A percentile compares a stretch with the other conserved stretches of the same genome.
These are phyloP conservation scores for Nephotettix cincticeps DNA, from an alignment of 1,140 invertebrate species.

Conservation along the genomic window DNA sequence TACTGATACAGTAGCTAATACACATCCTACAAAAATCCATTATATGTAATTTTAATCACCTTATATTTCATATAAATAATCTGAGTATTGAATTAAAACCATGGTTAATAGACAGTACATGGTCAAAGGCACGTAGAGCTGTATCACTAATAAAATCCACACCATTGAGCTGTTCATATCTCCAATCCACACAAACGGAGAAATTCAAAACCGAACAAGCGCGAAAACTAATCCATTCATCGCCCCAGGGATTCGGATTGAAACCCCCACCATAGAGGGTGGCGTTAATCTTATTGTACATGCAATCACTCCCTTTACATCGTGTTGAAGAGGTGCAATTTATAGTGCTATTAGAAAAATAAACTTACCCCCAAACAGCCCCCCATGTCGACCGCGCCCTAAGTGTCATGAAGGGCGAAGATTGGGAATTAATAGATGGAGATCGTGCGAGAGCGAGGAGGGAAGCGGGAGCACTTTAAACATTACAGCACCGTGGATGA, in stretches of 20 bases:
- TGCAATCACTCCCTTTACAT: not conserved
- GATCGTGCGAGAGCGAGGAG: not conserved
- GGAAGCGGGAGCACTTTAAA: not conserved
- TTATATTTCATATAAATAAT: too few relatives aligned
- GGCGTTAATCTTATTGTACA: not conserved
- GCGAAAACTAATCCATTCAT: not conserved
- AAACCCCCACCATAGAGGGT: too few relatives aligned
- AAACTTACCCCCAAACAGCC: not conserved
- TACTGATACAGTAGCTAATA: too few relatives aligned
- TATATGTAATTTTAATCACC: too few relatives aligned
- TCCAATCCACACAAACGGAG: too few relatives aligned
- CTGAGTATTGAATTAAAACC: too few relatives aligned
- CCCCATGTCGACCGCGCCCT: not conserved
- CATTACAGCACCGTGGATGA: not conserved
- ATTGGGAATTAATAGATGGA: slow-evolving; percentile 18
- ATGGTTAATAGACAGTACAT: too few relatives aligned
- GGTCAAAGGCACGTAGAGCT: too few relatives aligned
- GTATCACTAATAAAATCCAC: too few relatives aligned
- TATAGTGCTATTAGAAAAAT: slow-evolving; percentile 20
- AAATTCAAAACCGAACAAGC: not conserved
- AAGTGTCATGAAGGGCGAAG: not conserved
- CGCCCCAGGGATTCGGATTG: not conserved
- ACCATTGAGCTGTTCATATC: too few relatives aligned
- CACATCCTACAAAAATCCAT: too few relatives aligned
- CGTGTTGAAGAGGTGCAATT: slow-evolving; percentile 13